phyloP scores from a whole-genome alignment of 2,113 vertebrate species.

The Choloepus hoffmanni region DNA sequence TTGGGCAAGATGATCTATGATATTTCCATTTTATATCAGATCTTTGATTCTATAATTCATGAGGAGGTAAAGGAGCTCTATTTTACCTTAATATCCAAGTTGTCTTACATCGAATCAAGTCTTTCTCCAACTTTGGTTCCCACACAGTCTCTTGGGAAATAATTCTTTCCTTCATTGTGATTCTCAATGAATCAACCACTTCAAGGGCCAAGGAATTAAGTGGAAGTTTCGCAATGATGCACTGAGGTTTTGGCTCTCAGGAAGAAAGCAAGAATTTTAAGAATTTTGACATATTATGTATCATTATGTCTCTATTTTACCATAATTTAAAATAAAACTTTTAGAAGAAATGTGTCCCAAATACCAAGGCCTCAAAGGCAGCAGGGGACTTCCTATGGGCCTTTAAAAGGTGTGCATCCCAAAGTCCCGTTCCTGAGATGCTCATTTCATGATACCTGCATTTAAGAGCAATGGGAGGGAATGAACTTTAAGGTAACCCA shows the following conservation, averaged over 20 bases:
- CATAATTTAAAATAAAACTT: neutral
- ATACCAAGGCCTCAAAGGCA: neutral
- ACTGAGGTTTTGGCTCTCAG: conserved; percentile 26
- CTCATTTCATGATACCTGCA: neutral
- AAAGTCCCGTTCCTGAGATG: rapidly evolving
- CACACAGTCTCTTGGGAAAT: neutral
- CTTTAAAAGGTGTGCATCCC: neutral
- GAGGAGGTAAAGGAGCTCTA: neutral
- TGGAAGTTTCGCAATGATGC: neutral
- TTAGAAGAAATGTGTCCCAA: neutral
- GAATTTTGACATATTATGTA: neutral
- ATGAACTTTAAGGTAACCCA: neutral
- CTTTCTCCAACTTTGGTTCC: neutral
- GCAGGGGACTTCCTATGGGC: neutral
- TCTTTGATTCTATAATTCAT: neutral
- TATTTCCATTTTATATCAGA: neutral
- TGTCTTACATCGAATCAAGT: neutral
- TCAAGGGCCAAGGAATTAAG: neutral
- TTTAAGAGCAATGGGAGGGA: neutral
- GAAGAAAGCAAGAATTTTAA: conserved; percentile 27
- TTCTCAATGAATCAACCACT: neutral
- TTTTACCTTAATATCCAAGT: neutral
- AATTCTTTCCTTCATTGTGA: neutral
- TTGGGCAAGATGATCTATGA: neutral
- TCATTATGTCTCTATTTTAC: neutral